Evolutionary conservation across 2,888 invertebrate species (phyloP).

Genomic region (Yponomeuta sedellus): DNA sequence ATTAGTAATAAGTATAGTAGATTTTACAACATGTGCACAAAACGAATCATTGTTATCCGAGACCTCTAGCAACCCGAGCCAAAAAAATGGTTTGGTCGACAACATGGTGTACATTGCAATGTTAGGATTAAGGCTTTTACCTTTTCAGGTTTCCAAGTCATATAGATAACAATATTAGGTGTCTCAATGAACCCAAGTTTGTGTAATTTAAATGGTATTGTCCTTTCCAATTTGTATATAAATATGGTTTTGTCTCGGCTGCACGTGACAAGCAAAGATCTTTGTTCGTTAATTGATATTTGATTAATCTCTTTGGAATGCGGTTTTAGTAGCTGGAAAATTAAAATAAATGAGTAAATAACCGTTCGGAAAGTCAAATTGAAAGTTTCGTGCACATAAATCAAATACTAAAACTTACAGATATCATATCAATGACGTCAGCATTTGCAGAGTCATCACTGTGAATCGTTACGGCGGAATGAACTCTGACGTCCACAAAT

Average conservation of each 20-base stretch:
- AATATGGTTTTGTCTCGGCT: constrained; percentile 83
- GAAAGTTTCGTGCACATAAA: too few species aligned
- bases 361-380: neutral
- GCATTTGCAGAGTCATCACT: constrained; percentile 49
- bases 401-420: constrained; percentile 33
- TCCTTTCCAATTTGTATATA: constrained; percentile 69
- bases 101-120: neutral
- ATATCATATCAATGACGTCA: constrained; percentile 54
- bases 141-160: constrained; percentile 80
- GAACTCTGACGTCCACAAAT: constrained; percentile 46
- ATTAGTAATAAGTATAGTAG: too few species aligned
- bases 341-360: neutral
- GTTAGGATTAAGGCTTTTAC: constrained; percentile 16
- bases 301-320: constrained; percentile 79
- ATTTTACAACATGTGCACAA: too few species aligned
- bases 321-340: constrained; percentile 78
- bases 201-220: constrained; percentile 63
- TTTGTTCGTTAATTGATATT: constrained; percentile 76
- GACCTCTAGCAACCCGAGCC: too few species aligned
- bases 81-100: too few species aligned
- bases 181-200: constrained; percentile 83
- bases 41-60: too few species aligned
- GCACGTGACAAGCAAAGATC: constrained; percentile 79
- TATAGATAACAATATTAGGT: constrained; percentile 77
- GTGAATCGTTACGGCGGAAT: constrained; percentile 56